These are phyloP conservation scores for Bubo blakistoni DNA, from an alignment of 2,113 vertebrate species.

Conservation along the genomic window DNA sequence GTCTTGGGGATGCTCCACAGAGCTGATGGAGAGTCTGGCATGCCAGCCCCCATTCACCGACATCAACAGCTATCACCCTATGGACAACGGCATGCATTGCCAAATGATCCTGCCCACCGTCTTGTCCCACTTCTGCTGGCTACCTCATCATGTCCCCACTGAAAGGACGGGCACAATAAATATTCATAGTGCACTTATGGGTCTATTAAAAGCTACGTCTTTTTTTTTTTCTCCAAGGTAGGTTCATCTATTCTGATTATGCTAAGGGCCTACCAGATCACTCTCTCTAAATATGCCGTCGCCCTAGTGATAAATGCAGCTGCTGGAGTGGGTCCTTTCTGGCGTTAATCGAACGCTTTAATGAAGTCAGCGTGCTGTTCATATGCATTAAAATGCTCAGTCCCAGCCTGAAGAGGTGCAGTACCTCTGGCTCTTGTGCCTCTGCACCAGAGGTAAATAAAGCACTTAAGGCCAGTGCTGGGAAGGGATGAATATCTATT, in stretches of 20 bases:
- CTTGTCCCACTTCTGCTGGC: background rate
- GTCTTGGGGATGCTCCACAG: background rate
- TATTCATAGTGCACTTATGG: constrained; percentile 47
- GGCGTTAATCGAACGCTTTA: constrained; percentile 48
- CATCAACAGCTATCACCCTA: background rate
- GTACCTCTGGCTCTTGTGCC: background rate
- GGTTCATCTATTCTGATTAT: constrained; percentile 58
- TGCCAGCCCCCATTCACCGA: background rate
- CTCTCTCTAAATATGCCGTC: constrained; percentile 41
- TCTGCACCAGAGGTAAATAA: constrained; percentile 45
- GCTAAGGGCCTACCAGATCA: constrained; percentile 50
- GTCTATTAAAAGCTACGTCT: constrained; percentile 37
- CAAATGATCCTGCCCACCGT: background rate
- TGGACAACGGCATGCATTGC: background rate
- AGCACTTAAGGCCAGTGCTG: background rate
- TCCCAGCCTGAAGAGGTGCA: background rate
- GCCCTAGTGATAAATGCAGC: constrained; percentile 48
- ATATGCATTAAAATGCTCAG: constrained; percentile 17
- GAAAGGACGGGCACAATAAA: constrained; percentile 1
- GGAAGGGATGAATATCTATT: background rate
- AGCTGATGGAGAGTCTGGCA: background rate
- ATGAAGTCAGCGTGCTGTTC: constrained; percentile 50
- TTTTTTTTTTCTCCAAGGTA: background rate
- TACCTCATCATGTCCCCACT: background rate
- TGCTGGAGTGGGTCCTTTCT: constrained; percentile 50